Evolutionary conservation across 2,797 vertebrate species (phyloP).

Genomic region (Enteromius paludinosus): DNA sequence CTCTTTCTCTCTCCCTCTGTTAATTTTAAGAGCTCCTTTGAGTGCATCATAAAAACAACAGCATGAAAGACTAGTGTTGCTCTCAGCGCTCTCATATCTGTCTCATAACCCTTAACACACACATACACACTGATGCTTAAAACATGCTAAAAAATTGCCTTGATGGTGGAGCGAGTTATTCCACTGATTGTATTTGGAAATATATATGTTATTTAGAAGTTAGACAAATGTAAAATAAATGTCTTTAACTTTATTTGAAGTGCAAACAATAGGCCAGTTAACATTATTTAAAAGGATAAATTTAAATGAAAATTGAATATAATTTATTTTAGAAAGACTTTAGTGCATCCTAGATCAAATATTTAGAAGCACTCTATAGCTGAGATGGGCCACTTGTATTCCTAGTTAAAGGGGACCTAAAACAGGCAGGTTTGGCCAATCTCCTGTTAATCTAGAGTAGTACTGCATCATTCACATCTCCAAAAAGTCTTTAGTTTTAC

Average conservation of each 20-base stretch:
- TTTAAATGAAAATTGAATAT: background rate
- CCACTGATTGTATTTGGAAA: background rate
- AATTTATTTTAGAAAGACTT: background rate
- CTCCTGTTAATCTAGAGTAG: no score
- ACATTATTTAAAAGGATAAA: background rate
- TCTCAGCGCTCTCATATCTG: slow-evolving; percentile 43
- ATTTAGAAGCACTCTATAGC: background rate
- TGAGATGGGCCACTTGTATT: no score
- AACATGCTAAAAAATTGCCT: slow-evolving; percentile 4
- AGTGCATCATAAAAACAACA: slow-evolving; percentile 43
- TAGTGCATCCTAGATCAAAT: background rate
- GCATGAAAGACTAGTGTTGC: slow-evolving; percentile 30
- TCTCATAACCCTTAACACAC: slow-evolving; percentile 43
- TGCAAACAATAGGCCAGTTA: background rate
- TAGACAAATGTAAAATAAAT: background rate
- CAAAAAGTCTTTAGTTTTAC: no score
- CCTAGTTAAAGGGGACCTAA: no score
- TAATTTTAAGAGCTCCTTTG: slow-evolving; percentile 42
- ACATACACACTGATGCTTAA: slow-evolving; percentile 13
- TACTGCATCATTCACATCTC: no score
- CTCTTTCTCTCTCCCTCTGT: slow-evolving; percentile 24
- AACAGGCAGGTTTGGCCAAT: no score
- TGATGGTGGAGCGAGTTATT: background rate
- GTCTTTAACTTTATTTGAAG: background rate
- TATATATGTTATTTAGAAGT: background rate